Evolutionary conservation across 1,140 invertebrate genomes (phyloP).

Genomic region (Bicyclus anynana): DNA sequence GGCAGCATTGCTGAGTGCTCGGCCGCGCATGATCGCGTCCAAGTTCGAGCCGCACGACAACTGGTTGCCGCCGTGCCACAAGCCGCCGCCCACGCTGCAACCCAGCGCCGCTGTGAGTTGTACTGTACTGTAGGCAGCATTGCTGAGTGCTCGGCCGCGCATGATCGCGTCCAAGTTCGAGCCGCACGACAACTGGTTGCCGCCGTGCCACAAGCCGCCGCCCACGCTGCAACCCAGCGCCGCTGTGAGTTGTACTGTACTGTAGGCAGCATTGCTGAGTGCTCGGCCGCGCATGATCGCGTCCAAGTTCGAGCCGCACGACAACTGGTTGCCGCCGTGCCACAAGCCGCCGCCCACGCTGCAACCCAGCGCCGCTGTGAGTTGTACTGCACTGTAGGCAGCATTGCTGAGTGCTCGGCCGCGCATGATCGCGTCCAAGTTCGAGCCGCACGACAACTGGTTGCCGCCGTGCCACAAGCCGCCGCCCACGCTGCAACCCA

Average conservation of each 20-base stretch:
- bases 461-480: constrained; percentile 96
- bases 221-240: constrained; percentile 38
- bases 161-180: constrained; percentile 99
- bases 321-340: constrained; percentile 99
- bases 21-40: constrained; percentile 98
- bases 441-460: constrained; percentile 99
- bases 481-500: constrained; percentile 72
- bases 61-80: constrained; percentile 98
- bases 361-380: constrained; percentile 32
- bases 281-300: too few species aligned
- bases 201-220: constrained; percentile 95
- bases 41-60: constrained; percentile 99
- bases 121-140: too few species aligned
- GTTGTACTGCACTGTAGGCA: too few species aligned
- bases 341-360: constrained; percentile 86
- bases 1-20: too few species aligned
- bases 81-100: constrained; percentile 81
- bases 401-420: too few species aligned
- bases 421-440: constrained; percentile 99
- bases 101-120: constrained; percentile 23
- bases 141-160: too few species aligned
- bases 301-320: constrained; percentile 99
- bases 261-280: too few species aligned
- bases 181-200: constrained; percentile 99
- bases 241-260: constrained; percentile 25